These are phyloP conservation scores for Tadarida brasiliensis DNA, from an alignment of 2,797 vertebrate species.

Conservation along the genomic window DNA sequence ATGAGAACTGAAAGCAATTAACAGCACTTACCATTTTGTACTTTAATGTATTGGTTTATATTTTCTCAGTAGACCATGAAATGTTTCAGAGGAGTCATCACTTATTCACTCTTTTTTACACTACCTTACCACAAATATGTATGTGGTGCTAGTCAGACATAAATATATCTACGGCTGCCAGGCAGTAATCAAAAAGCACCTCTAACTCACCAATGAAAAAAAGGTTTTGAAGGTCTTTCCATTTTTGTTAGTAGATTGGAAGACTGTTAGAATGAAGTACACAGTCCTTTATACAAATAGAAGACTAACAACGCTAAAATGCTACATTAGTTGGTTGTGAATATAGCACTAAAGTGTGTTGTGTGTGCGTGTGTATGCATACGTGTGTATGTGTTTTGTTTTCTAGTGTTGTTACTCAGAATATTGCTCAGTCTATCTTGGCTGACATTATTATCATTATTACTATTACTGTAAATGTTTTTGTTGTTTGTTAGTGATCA, in stretches of 20 bases:
- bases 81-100: not conserved
- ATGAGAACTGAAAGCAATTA: not conserved
- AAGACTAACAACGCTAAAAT: not conserved
- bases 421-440: not conserved
- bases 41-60: conserved; percentile 23
- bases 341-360: not conserved
- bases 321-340: not conserved
- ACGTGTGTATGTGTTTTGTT: not conserved
- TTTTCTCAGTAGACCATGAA: not conserved
- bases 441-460: not conserved
- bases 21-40: not conserved
- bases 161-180: not conserved
- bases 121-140: not conserved
- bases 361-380: not conserved
- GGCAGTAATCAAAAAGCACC: not conserved
- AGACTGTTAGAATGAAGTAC: not conserved
- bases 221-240: not conserved
- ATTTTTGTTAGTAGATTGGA: not conserved
- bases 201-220: not conserved
- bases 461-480: not conserved
- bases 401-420: not conserved
- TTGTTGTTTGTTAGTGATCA: not conserved
- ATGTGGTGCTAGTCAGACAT: not conserved
- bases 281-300: not conserved
- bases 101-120: not conserved